Conservation (phyloP, 2,113 vertebrate genomes). For the Cercopithecus mona region DNA sequence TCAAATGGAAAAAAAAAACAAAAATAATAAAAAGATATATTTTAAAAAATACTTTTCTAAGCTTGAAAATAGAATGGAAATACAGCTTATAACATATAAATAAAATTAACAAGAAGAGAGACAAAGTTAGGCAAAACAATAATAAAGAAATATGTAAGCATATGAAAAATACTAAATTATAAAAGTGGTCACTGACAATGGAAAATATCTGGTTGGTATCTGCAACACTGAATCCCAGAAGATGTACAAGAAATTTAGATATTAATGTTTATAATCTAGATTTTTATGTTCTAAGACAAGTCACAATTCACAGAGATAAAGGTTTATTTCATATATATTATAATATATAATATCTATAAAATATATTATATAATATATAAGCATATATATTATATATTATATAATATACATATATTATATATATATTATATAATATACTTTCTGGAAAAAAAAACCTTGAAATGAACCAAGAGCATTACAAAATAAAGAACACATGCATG, state of each 20-base stretch:
- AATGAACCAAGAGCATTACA: neutral
- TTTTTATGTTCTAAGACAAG: neutral
- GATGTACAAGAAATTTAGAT: neutral
- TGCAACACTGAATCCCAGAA: too few relatives aligned
- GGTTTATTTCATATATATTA: neutral
- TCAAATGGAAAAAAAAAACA: neutral
- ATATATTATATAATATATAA: too few relatives aligned
- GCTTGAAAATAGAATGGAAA: neutral
- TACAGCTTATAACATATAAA: neutral
- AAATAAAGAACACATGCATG: neutral
- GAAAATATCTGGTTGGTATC: neutral
- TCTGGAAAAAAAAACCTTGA: neutral
- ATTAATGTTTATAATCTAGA: neutral
- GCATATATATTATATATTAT: neutral
- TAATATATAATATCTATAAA: too few relatives aligned
- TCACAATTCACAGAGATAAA: neutral
- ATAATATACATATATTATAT: too few relatives aligned
- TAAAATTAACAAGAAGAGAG: neutral
- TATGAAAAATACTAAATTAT: neutral
- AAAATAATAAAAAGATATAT: neutral
- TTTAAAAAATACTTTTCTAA: neutral
- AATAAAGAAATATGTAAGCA: neutral
- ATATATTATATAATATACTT: neutral
- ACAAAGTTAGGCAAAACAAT: neutral
- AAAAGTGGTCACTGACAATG: neutral